Percentiles rank a stretch among this genome's conserved stretches.
phyloP scores from a whole-genome alignment of 2,113 vertebrate genomes.

The Camelus bactrianus region DNA sequence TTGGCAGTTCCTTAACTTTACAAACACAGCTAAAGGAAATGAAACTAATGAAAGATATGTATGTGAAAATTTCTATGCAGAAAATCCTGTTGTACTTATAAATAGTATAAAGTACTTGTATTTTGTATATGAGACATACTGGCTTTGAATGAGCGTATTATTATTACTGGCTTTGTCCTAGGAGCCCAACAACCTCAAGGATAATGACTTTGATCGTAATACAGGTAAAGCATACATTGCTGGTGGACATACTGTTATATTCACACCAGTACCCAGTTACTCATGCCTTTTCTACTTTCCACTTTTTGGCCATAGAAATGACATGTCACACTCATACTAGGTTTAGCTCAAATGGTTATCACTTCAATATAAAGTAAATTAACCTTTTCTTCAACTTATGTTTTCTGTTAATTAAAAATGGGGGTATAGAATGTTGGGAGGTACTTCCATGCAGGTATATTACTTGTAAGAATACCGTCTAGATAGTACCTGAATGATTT shows the following conservation, averaged over 20 bases:
- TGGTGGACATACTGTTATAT: not conserved
- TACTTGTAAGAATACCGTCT: not conserved
- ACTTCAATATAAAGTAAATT: not conserved
- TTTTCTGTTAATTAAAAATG: slow-evolving; percentile 6
- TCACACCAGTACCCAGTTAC: not conserved
- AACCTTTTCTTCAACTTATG: not conserved
- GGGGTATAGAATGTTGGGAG: not conserved
- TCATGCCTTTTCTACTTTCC: not conserved
- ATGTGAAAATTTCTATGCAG: not conserved
- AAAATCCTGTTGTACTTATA: slow-evolving; percentile 12
- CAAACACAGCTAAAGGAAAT: slow-evolving; percentile 14
- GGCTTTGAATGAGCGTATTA: not conserved
- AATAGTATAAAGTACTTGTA: not conserved
- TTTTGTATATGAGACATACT: not conserved
- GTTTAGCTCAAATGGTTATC: not conserved
- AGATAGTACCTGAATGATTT: not conserved
- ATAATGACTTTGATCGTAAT: not conserved
- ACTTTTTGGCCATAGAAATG: not conserved
- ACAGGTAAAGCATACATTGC: not conserved
- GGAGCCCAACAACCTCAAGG: not conserved
- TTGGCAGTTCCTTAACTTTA: not conserved
- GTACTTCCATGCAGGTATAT: not conserved
- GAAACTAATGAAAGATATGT: not conserved
- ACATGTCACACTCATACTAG: not conserved
- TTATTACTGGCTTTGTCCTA: not conserved